Base-by-base conservation (phyloP, 2,888 invertebrate genomes). In the Drosophila heteroneura region DNA sequence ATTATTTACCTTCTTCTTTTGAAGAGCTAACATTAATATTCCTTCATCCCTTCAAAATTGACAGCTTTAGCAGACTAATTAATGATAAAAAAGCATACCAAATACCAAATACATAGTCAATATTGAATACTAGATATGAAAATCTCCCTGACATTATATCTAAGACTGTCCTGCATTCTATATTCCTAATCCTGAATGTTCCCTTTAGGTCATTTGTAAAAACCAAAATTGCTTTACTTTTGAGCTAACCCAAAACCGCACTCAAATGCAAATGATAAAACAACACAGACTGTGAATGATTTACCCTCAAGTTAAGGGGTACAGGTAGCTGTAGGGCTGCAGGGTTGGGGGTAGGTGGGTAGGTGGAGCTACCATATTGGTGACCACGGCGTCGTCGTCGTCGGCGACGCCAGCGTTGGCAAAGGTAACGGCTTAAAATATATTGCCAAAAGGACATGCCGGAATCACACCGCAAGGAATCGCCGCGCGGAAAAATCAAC, bases 391-490 rank as follows among this genome's bases (percentile, higher is more conserved):
- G 52, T 28, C 52, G 58, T 56, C 52, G 30, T 30, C 51, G 52
- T 49, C 68, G 26, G 26, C 26, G 68, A 64, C 74, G 54, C 9
- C 54, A 10, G 26, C 32, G 54, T 7, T 44, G 58, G 41, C 58
- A 58, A 82, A 85, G 89, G 90, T 85, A 88, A 84, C 81, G 85
- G 90, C 84, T 85, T 81, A 76, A 88, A 88, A 88, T 88, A 88
- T 88, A 90, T 88, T 77, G 89, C 68, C 85, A 70, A 83, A 89
- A 86, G 88, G 86, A 87, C 79, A 91, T 73, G 81, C 80, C 82
- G 82, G 91, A 92, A 92, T 92, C 91, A 91, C 92, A 93, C 93
- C 93, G 89, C 91, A 90, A 93, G 92, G 92, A 93, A 90, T 93
- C 91, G 87, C 81, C 76, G 80, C 81, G 79, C 76, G 81, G 81